phyloP scores from a whole-genome alignment of 2,888 invertebrate genomes.

The Idaea dimidiata region DNA sequence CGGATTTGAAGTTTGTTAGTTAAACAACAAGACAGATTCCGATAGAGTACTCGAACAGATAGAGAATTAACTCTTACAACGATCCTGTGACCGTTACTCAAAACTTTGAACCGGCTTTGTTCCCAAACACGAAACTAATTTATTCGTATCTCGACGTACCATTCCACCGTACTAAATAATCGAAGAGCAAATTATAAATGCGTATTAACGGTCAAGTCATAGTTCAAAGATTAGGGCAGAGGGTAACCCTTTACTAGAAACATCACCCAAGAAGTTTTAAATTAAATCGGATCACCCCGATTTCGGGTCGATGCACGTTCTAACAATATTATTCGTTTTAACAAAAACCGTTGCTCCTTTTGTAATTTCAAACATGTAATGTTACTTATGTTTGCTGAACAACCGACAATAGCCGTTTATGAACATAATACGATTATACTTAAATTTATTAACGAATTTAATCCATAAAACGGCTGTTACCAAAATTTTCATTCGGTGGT shows the following conservation, averaged over 20 bases:
- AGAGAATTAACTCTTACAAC: conserved; percentile 66
- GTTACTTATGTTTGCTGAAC: conserved; percentile 23
- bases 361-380: conserved; percentile 30
- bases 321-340: conserved; percentile 55
- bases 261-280: conserved; percentile 65
- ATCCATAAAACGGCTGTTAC: conserved; percentile 16
- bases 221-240: conserved; percentile 81
- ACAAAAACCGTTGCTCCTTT: conserved; percentile 55
- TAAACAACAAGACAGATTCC: conserved; percentile 57
- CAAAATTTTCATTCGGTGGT: conserved; percentile 12
- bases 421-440: conserved; percentile 25
- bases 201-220: conserved; percentile 81
- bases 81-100: conserved; percentile 75
- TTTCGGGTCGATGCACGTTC: conserved; percentile 54
- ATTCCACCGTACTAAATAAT: conserved; percentile 74
- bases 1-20: conserved; percentile 45
- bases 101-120: conserved; percentile 74
- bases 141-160: conserved; percentile 73
- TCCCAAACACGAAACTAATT: conserved; percentile 79
- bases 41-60: conserved; percentile 57
- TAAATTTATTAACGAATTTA: conserved; percentile 25
- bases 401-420: conserved; percentile 23
- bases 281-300: conserved; percentile 62
- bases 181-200: conserved; percentile 80
- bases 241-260: conserved; percentile 71